Conservation (phyloP, 2,888 invertebrate species). For the Auanema freiburgensis region DNA sequence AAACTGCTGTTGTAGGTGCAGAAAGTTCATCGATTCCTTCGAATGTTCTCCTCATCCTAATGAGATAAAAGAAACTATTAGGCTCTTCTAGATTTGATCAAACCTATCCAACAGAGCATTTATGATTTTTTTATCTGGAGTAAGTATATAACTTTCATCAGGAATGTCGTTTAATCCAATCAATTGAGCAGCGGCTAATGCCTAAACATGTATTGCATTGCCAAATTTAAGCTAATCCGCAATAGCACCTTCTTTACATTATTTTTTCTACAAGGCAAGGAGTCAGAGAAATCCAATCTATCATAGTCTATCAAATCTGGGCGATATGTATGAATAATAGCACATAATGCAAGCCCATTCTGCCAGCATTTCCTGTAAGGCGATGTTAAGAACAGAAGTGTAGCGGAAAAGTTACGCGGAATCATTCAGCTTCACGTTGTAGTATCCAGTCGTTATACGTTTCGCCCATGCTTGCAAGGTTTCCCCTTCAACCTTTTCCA, state of each 20-base stretch:
- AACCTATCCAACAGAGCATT: conserved; percentile 28
- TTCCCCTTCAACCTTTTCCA: conserved; percentile 42
- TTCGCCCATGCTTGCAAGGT: conserved; percentile 49
- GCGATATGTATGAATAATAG: conserved; percentile 56
- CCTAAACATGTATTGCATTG: conserved; percentile 11
- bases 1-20: conserved; percentile 29
- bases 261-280: conserved; percentile 38
- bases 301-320: conserved; percentile 48
- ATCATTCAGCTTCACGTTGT: conserved; percentile 46
- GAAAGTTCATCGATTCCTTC: conserved; percentile 29
- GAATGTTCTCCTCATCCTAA: conserved; percentile 30
- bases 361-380: conserved; percentile 54
- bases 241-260: conserved; percentile 37
- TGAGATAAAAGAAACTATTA: too few species aligned
- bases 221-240: not conserved
- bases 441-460: conserved; percentile 48
- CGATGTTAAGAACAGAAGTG: too few species aligned
- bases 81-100: not conserved
- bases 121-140: conserved; percentile 36
- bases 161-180: conserved; percentile 41
- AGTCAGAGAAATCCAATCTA: conserved; percentile 46
- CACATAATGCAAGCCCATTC: conserved; percentile 58
- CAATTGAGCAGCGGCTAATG: conserved; percentile 22
- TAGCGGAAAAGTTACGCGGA: conserved; percentile 38
- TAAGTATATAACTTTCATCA: conserved; percentile 38